phyloP scores from a whole-genome alignment of 2,797 vertebrate genomes.

The Crenichthys baileyi region DNA sequence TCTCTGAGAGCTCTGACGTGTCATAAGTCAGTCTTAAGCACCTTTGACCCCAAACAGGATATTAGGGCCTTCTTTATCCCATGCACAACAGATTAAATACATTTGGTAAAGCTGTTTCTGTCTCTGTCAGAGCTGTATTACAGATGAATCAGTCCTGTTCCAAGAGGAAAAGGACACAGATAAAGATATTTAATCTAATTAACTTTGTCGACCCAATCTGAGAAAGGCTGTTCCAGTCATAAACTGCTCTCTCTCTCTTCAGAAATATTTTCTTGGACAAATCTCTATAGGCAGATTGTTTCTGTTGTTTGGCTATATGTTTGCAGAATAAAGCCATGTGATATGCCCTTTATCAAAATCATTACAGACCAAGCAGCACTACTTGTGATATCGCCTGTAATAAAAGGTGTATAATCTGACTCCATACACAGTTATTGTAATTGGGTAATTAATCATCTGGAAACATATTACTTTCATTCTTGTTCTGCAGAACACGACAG shows the following conservation, averaged over 20 bases:
- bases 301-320: background rate
- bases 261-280: background rate
- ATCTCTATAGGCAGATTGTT: background rate
- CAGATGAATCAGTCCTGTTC: too few relatives aligned
- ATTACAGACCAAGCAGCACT: background rate
- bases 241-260: background rate
- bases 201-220: background rate
- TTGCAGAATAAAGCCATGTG: background rate
- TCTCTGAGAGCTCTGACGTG: conserved; percentile 37
- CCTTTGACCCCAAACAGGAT: conserved; percentile 5
- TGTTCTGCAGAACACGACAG: background rate
- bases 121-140: too few relatives aligned
- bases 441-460: background rate
- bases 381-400: background rate
- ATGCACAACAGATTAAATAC: too few relatives aligned
- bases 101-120: too few relatives aligned
- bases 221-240: background rate
- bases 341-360: background rate
- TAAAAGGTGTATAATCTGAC: background rate
- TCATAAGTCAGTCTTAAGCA: conserved; percentile 23
- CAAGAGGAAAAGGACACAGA: background rate
- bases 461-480: background rate
- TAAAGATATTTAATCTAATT: background rate
- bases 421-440: background rate
- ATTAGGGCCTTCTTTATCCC: background rate